These are phyloP conservation scores for Marcusenius ussheri DNA, from an alignment of 2,113 vertebrate species.

Conservation along the genomic window DNA sequence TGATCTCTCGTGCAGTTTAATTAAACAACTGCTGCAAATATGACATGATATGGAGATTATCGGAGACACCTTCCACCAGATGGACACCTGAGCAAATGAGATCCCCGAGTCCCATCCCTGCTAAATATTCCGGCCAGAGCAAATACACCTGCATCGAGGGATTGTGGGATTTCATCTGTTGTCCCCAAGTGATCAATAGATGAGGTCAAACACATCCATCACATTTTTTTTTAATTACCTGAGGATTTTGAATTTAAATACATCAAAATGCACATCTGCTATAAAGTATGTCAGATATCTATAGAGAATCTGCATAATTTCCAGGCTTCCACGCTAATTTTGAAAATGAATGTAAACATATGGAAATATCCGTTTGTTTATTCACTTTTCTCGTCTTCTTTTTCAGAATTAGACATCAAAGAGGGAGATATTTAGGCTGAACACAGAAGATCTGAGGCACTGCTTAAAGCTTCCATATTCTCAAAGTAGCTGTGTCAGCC, in stretches of 20 bases:
- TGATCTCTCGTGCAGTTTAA: constrained; percentile 17
- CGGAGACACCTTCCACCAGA: constrained; percentile 53
- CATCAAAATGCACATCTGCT: neutral
- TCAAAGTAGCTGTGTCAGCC: neutral
- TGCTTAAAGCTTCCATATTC: neutral
- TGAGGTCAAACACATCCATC: constrained; percentile 47
- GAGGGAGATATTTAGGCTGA: neutral
- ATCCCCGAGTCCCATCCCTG: constrained; percentile 49
- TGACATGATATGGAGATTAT: constrained; percentile 61
- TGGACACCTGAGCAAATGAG: constrained; percentile 63
- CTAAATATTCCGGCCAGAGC: constrained; percentile 54
- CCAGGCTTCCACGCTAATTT: neutral
- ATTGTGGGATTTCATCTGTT: constrained; percentile 45
- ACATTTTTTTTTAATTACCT: constrained; percentile 16
- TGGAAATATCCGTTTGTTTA: neutral
- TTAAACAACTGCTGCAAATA: constrained; percentile 51
- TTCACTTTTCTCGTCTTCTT: neutral
- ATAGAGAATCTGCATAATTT: neutral
- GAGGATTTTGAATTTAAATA: neutral
- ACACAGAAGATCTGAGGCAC: neutral
- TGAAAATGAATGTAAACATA: neutral
- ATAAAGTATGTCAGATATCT: neutral
- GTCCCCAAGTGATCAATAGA: constrained; percentile 48
- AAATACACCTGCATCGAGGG: constrained; percentile 44
- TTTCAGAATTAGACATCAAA: neutral